Evolutionary conservation across 92 coral and sea anemone species (phyloP), one percentile per base, ranked within the genome.

Genomic region (Umimayanthus kanabou): DNA sequence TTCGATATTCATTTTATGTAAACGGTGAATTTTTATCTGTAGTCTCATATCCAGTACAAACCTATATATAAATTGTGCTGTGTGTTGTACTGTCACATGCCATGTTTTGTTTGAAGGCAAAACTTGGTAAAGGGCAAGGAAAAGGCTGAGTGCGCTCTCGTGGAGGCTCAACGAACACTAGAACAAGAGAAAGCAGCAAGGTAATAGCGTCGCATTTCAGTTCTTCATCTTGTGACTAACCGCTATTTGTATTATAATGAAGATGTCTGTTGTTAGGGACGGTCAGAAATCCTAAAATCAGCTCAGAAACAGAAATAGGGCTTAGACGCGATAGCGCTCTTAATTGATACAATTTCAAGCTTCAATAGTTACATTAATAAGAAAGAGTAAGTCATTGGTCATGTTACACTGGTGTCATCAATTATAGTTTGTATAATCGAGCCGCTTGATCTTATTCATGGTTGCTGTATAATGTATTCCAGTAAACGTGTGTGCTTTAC

Each of bases 121-220:
- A 81, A 77, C 66, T 42, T 93, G 69, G 94, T 90, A 26, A 77
- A 65, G 58, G 79, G 39, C 47, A 85, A 74, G 47, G 98, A 95
- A 69, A 84, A 88, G 28, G 86, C 61, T 2, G 98, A 95, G 70
- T 92, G 88, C 22, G 88, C 87, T 16, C 92, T 91, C 57, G 88
- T 90, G 43, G 98, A 95, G 74, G 37, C 66, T 28, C 92, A 90
- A 22, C 89, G 96, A 70, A 77, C 91, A 10, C 76, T 88, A 37
- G 98, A 95, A 79, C 96, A 95, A 65, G 96, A 95, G 29, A 95
- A 93, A 88, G 70, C 90, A 39, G 76, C 94, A 20, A 90, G 94
- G 98, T 94, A 61, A 20, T 57, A 9, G 50, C 10, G 50, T 47
- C 50, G 9, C 6, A 64, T 70, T 67, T 5, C 11, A 11, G 9